phyloP scores from a whole-genome alignment of 2,888 invertebrate genomes.

The Drosophila quinaria region DNA sequence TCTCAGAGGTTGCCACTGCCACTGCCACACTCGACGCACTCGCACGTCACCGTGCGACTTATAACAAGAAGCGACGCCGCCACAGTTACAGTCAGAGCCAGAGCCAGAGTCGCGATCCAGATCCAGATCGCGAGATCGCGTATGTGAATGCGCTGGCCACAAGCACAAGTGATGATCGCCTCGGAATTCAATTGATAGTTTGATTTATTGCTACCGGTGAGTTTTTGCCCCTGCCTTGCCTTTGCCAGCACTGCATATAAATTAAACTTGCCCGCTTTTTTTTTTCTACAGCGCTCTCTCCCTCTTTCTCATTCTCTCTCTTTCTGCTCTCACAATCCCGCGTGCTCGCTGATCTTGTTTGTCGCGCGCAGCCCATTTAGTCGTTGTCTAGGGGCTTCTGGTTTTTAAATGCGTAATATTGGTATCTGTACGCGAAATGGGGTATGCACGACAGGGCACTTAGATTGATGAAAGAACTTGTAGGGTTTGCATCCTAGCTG shows the following conservation, averaged over 20 bases:
- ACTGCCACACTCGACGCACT: slow-evolving; percentile 22
- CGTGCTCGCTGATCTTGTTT: slow-evolving; percentile 81
- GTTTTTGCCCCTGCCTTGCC: slow-evolving; percentile 52
- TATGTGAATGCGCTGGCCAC: slow-evolving; percentile 20
- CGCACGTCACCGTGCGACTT: slow-evolving; percentile 66
- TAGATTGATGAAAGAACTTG: neutral
- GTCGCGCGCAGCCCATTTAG: slow-evolving; percentile 75
- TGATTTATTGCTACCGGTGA: slow-evolving; percentile 85
- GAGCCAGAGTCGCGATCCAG: slow-evolving; percentile 4
- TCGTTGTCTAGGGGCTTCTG: slow-evolving; percentile 77
- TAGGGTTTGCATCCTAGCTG: neutral
- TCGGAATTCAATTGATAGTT: slow-evolving; percentile 85
- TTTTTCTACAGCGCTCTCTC: slow-evolving; percentile 8
- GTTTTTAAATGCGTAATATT: slow-evolving; percentile 73
- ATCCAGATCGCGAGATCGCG: slow-evolving; percentile 34
- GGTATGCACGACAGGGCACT: slow-evolving; percentile 10
- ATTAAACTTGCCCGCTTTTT: slow-evolving; percentile 73
- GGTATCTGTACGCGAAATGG: slow-evolving; percentile 40
- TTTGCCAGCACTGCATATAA: slow-evolving; percentile 71
- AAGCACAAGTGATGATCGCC: slow-evolving; percentile 82
- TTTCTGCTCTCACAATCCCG: slow-evolving; percentile 2
- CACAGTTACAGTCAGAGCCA: neutral
- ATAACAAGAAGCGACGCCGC: slow-evolving; percentile 74
- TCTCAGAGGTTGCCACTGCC: slow-evolving; percentile 1
- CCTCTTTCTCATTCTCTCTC: neutral